Conservation (phyloP, 2,888 invertebrate genomes). For the Drosophila barbarae region DNA sequence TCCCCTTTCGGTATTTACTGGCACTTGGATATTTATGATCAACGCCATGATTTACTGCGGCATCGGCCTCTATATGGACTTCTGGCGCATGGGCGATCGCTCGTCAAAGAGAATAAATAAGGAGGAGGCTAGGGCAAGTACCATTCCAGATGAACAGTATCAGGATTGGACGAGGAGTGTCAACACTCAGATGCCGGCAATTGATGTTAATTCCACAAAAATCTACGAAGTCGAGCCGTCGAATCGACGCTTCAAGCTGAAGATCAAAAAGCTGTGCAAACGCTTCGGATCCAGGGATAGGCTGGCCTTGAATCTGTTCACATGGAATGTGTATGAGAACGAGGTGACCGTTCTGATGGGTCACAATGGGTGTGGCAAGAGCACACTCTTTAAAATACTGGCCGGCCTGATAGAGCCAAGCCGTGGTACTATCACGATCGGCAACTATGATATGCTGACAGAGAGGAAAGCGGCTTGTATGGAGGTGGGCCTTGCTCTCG, state of each 20-base stretch:
- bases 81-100: conserved; percentile 50
- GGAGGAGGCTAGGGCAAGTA: neutral
- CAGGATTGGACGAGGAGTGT: conserved; percentile 34
- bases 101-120: conserved; percentile 12
- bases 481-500: conserved; percentile 88
- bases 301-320: conserved; percentile 84
- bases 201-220: conserved; percentile 54
- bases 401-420: conserved; percentile 87
- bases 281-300: conserved; percentile 84
- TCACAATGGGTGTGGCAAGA: conserved; percentile 88
- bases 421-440: conserved; percentile 85
- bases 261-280: conserved; percentile 81
- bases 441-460: conserved; percentile 84
- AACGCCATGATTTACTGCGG: conserved; percentile 74
- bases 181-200: conserved; percentile 19
- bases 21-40: conserved; percentile 35
- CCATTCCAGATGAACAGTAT: conserved; percentile 31
- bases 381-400: conserved; percentile 93
- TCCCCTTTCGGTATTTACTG: conserved; percentile 22
- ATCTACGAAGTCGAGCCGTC: conserved; percentile 81
- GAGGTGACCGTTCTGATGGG: conserved; percentile 84
- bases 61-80: conserved; percentile 84
- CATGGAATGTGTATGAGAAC: conserved; percentile 88
- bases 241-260: conserved; percentile 78
- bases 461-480: conserved; percentile 83